Evolutionary conservation across 2,113 vertebrate species (phyloP).

Genomic region (Hippoglossus stenolepis): DNA sequence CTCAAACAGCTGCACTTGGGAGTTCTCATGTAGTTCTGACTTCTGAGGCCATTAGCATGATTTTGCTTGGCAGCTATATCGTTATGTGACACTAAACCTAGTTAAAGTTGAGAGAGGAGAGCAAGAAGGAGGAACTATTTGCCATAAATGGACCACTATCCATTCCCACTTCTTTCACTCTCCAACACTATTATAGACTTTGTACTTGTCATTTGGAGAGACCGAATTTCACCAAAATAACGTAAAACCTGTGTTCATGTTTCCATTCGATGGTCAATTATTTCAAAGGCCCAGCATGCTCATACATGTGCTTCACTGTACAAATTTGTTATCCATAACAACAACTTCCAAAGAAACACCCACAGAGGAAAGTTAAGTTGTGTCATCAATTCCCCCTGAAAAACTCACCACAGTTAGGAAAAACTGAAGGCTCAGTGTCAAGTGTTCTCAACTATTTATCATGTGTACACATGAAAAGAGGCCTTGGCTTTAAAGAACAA

Average conservation of each 20-base stretch:
- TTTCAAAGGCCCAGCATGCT: constrained; percentile 34
- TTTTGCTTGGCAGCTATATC: constrained; percentile 66
- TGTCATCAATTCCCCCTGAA: constrained; percentile 69
- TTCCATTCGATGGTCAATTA: constrained; percentile 10
- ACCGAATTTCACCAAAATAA: constrained; percentile 20
- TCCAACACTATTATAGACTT: constrained; percentile 23
- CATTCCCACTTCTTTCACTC: constrained; percentile 42
- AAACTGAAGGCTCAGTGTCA: constrained; percentile 69
- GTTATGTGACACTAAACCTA: constrained; percentile 69
- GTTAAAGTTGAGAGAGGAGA: constrained; percentile 52
- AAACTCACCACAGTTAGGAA: constrained; percentile 68
- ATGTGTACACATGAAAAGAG: constrained; percentile 69
- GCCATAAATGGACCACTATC: constrained; percentile 48
- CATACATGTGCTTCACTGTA: constrained; percentile 42
- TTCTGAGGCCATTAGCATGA: constrained; percentile 65
- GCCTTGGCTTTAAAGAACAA: constrained; percentile 71
- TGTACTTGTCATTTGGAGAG: constrained; percentile 24
- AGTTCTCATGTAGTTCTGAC: constrained; percentile 66
- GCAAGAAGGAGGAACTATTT: constrained; percentile 47
- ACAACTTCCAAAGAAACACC: constrained; percentile 67
- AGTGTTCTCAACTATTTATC: constrained; percentile 74
- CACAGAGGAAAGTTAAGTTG: constrained; percentile 74
- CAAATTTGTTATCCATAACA: constrained; percentile 71
- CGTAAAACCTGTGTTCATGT: constrained; percentile 24
- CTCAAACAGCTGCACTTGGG: constrained; percentile 61